Evolutionary conservation across 2,113 vertebrate genomes (phyloP).

Genomic region (Arothron firmamentum): DNA sequence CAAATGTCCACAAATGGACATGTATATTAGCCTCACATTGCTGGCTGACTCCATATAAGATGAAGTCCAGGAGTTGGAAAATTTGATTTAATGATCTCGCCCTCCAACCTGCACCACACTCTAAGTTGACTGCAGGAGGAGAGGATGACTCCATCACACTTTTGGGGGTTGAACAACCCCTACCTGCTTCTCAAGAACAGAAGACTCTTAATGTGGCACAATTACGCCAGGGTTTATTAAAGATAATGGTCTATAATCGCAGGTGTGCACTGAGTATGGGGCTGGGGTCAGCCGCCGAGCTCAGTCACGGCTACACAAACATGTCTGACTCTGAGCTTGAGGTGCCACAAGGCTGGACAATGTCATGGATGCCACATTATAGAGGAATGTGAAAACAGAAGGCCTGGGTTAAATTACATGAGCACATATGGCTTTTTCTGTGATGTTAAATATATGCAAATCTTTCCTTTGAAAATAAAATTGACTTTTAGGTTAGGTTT

Average conservation of each 20-base stretch:
- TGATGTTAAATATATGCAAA: slow-evolving; percentile 28
- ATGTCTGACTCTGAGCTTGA: slow-evolving; percentile 41
- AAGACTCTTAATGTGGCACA: slow-evolving; percentile 58
- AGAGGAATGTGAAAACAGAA: slow-evolving; percentile 21
- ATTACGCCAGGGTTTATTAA: slow-evolving; percentile 65
- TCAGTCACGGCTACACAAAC: slow-evolving; percentile 46
- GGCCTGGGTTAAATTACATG: too few species aligned
- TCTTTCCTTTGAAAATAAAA: slow-evolving; percentile 8
- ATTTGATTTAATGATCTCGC: slow-evolving; percentile 62
- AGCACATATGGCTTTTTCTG: neutral
- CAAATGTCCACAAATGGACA: slow-evolving; percentile 5
- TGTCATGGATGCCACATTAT: slow-evolving; percentile 5
- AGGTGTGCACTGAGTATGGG: slow-evolving; percentile 35
- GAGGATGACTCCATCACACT: slow-evolving; percentile 42
- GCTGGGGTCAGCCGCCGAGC: slow-evolving; percentile 16
- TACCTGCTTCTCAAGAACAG: slow-evolving; percentile 51
- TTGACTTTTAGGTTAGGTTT: slow-evolving; percentile 12
- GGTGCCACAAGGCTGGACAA: slow-evolving; percentile 14
- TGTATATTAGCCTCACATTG: slow-evolving; percentile 22
- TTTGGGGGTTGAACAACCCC: slow-evolving; percentile 43
- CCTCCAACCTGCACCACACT: slow-evolving; percentile 55
- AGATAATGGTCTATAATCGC: slow-evolving; percentile 66
- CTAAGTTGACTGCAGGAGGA: slow-evolving; percentile 42
- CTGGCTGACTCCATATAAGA: slow-evolving; percentile 43
- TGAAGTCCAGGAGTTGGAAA: slow-evolving; percentile 65